These are phyloP conservation scores for Aplocera efformata DNA, from an alignment of 2,888 invertebrate genomes.

Conservation along the genomic window DNA sequence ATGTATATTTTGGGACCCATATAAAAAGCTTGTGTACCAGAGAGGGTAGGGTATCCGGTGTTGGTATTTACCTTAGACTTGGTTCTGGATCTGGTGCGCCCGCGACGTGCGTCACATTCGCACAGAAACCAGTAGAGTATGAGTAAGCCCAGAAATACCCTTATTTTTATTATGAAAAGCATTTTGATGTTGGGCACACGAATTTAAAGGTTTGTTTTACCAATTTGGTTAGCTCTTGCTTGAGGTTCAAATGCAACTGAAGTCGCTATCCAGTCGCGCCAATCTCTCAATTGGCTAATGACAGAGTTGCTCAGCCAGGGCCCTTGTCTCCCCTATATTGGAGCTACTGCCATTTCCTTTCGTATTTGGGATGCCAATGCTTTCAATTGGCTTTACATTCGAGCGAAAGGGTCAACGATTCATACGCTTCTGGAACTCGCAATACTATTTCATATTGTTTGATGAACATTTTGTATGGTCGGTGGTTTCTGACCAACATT, in stretches of 20 bases:
- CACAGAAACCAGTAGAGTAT: slow-evolving; percentile 45
- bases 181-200: slow-evolving; percentile 34
- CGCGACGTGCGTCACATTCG: slow-evolving; percentile 81
- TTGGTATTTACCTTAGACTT: slow-evolving; percentile 83
- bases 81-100: slow-evolving; percentile 85
- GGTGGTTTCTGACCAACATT: background rate
- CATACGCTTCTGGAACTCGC: slow-evolving; percentile 9
- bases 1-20: too few species aligned
- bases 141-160: slow-evolving; percentile 41
- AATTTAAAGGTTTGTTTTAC: slow-evolving; percentile 4
- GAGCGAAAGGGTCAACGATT: slow-evolving; percentile 23
- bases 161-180: slow-evolving; percentile 44
- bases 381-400: slow-evolving; percentile 31
- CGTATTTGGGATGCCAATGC: slow-evolving; percentile 46
- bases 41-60: too few species aligned
- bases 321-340: slow-evolving; percentile 68
- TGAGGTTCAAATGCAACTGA: slow-evolving; percentile 50
- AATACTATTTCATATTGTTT: too few species aligned
- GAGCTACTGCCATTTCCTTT: slow-evolving; percentile 62
- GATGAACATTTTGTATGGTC: background rate
- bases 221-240: slow-evolving; percentile 42
- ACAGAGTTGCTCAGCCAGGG: slow-evolving; percentile 59
- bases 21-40: too few species aligned
- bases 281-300: slow-evolving; percentile 75
- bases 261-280: slow-evolving; percentile 52